Evolutionary conservation across 2,113 vertebrate species (phyloP).

Genomic region (Spea bombifrons): DNA sequence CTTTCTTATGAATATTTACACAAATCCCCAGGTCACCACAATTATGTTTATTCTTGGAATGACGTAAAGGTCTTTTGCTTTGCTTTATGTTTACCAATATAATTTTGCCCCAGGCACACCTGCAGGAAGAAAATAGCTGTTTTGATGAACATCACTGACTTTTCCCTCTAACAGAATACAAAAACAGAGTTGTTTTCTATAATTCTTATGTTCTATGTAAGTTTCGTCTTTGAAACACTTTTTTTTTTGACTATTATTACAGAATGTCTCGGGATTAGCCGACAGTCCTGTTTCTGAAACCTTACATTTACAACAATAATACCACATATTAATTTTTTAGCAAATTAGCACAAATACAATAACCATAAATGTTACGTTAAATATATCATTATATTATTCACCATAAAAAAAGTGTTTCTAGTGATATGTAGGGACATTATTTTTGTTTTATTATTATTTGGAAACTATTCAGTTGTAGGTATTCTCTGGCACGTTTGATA

Average conservation of each 20-base stretch:
- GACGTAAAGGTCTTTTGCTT: slow-evolving; percentile 34
- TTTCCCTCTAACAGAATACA: slow-evolving; percentile 42
- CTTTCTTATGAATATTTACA: slow-evolving; percentile 48
- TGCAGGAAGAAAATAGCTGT: slow-evolving; percentile 42
- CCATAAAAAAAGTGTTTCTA: too few relatives aligned
- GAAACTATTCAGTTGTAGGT: too few relatives aligned
- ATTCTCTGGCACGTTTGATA: too few relatives aligned
- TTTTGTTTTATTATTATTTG: too few relatives aligned
- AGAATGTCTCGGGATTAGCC: slow-evolving; percentile 8
- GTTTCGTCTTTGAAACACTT: slow-evolving; percentile 21
- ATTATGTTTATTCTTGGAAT: slow-evolving; percentile 46
- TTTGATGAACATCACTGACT: slow-evolving; percentile 44
- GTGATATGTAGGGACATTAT: too few relatives aligned
- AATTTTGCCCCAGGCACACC: slow-evolving; percentile 45
- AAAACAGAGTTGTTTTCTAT: slow-evolving; percentile 18
- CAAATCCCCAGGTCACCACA: slow-evolving; percentile 17
- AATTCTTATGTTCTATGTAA: slow-evolving; percentile 18
- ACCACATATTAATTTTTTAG: too few relatives aligned
- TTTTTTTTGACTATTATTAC: background rate
- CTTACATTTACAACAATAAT: too few relatives aligned
- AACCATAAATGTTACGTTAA: too few relatives aligned
- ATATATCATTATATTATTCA: too few relatives aligned
- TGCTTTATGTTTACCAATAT: slow-evolving; percentile 42
- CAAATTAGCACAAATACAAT: too few relatives aligned
- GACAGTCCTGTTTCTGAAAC: too few relatives aligned